Evolutionary conservation across 2,113 vertebrate genomes (phyloP), one percentile per base, ranked within the genome.

Genomic region (Urocitellus parryii): DNA sequence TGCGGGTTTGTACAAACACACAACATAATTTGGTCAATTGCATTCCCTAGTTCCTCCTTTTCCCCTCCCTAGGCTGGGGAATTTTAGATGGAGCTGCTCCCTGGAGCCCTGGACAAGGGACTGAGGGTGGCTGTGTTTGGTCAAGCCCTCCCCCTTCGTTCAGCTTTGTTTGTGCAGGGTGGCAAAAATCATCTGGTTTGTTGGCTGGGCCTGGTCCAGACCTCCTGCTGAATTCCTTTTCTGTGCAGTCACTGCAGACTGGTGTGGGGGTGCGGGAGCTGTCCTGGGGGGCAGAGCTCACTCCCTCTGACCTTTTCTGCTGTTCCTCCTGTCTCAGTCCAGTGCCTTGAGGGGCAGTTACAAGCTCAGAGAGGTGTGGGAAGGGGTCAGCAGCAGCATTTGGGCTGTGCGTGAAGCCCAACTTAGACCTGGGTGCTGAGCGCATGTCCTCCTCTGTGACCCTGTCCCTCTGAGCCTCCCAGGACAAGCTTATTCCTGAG

Each of bases 191-290:
- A 1, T 82, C 88, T 79, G 95, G 97, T 70, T 95, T 77, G 83
- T 98, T 97, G 96, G 48, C 53, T 68, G 96, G 98, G 97, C 94
- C 81, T 85, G 80, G 92, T 92, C 9, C 12, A 97, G 97, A 93
- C 79, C 97, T 96, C 96, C 51, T 20, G 93, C 89, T 74, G 61
- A 97, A 98, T 98, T 98, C 98, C 97, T 98, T 98, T 98, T 96
- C 88, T 48, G 0, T 97, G 29, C 0, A 29, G 89, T 98, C 98
- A 98, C 90, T 0, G 2, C 0, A 0, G 90, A 73, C 88, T 85
- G 53, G 1, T 27, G 1, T 2, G 37, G 58, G 48, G 81, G 8
- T 53, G 20, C 1, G 7, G 81, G 87, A 73, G 61, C 34, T 37
- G 18, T 12, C 32, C 29, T 20, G 4, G 70, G 88, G 89, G 63